Evolutionary conservation across 2,797 vertebrate species (phyloP), one percentile per base, ranked within the genome.

Genomic region (Hydrolagus colliei): DNA sequence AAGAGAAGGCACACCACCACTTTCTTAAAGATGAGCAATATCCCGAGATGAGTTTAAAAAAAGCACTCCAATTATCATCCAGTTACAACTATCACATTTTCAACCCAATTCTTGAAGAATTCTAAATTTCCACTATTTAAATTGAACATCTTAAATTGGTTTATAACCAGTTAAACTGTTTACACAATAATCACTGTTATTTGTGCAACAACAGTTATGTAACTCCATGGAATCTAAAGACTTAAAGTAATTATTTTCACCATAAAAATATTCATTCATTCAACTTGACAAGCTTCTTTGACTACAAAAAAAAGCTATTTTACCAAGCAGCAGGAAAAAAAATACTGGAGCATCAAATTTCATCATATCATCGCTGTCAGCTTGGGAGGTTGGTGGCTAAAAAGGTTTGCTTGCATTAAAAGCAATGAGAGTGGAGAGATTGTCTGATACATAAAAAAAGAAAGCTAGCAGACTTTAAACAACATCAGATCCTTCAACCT

Each of bases 401-500:
- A 76, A 87, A 52, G 73, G 4, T 52, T 77, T 86, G 85, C 13
- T n/a, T 41, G 41, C 62, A 87, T 61, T 86, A 89, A 11, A 63
- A 87, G 62, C 86, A 87, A 18, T 87, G n/a, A 89, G 88, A 88
- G 87, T 59, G 0, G 74, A 87, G 0, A 0, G 20, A 11, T 87
- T 9, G 32, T 80, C 27, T 63, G 67, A 61, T 7, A 87, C 67
- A 82, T 3, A 82, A 67, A 67, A 67, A 82, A 82, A 88, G 71
- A n/a, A 88, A 87, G 78, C 41, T n/a, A 8, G 7, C 86, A 77
- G 79, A 73, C 67, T 87, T 87, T 18, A 86, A 86, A 72, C 61
- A 79, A 72, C 10, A 88, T 62, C n/a, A 65, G 32, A 88, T 20
- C 32, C 68, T 85, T 20, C 41, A 41, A 27, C 9, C 22, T 14